Evolutionary conservation across 2,113 vertebrate species (phyloP).

Genomic region (Polypterus senegalus): DNA sequence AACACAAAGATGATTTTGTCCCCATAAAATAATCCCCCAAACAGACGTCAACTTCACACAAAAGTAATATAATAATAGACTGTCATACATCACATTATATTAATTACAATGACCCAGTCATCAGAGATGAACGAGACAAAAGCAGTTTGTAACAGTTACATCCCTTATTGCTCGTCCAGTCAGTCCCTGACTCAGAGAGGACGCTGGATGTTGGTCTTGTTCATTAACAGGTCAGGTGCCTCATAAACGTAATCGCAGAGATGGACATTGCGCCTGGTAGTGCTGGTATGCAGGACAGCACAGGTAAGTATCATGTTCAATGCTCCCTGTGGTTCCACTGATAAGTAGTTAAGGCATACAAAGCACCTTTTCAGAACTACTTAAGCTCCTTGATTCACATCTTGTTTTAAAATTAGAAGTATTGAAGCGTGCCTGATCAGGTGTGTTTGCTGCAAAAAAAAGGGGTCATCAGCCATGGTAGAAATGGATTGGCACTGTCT

Average conservation of each 20-base stretch:
- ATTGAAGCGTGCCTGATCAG: too few relatives aligned
- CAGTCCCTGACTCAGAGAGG: neutral
- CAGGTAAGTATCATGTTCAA: neutral
- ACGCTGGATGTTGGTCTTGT: constrained; percentile 1
- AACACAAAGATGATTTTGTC: neutral
- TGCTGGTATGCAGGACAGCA: neutral
- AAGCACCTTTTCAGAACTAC: constrained; percentile 11
- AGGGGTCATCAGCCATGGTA: too few relatives aligned
- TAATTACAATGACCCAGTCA: too few relatives aligned
- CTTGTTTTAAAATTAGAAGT: constrained; percentile 2
- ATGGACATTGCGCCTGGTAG: constrained; percentile 5
- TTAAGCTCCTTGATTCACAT: constrained; percentile 13
- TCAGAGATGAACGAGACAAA: too few relatives aligned
- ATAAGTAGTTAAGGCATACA: constrained; percentile 16
- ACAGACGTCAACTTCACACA: neutral
- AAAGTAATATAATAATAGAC: too few relatives aligned
- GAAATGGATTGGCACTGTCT: too few relatives aligned
- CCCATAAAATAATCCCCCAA: neutral
- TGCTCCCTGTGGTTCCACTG: constrained; percentile 6
- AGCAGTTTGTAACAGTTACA: neutral
- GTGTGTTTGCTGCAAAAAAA: too few relatives aligned
- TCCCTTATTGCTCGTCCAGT: constrained; percentile 1
- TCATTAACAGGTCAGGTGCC: constrained; percentile 5
- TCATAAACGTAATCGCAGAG: constrained; percentile 9
- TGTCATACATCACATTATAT: too few relatives aligned